Conservation (phyloP, 2,113 vertebrate genomes). For the Notothenia rossii region DNA sequence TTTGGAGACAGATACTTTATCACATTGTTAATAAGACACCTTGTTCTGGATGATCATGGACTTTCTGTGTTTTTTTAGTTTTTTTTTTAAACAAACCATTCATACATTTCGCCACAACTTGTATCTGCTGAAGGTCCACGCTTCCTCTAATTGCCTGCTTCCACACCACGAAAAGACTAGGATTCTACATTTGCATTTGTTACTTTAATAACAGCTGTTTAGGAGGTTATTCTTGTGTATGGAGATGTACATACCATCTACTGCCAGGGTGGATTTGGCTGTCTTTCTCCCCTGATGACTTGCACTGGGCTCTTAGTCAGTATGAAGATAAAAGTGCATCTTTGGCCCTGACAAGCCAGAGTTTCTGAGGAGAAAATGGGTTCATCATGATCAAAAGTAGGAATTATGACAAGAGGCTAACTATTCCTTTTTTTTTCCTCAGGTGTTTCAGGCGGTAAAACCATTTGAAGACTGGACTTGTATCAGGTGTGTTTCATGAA, state of each 20-base stretch:
- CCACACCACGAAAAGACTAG: too few relatives aligned
- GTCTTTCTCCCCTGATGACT: slow-evolving; percentile 57
- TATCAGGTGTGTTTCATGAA: slow-evolving; percentile 27
- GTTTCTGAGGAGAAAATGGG: slow-evolving; percentile 58
- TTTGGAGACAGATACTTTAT: too few relatives aligned
- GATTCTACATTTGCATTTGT: not conserved
- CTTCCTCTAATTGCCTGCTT: not conserved
- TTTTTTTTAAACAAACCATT: not conserved
- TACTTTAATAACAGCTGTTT: not conserved
- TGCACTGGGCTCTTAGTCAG: slow-evolving; percentile 70
- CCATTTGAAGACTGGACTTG: fast-evolving
- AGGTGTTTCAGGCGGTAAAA: not conserved
- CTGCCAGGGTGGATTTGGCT: not conserved
- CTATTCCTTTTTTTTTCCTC: not conserved
- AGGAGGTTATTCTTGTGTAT: not conserved
- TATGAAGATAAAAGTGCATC: slow-evolving; percentile 56
- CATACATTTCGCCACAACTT: not conserved
- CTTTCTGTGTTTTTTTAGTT: too few relatives aligned
- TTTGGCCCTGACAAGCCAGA: slow-evolving; percentile 70
- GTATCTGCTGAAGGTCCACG: not conserved
- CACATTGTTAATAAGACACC: not conserved
- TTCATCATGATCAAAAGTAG: fast-evolving
- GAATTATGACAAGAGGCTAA: not conserved
- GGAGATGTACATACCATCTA: not conserved
- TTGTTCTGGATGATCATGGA: not conserved